Evolutionary conservation across 2,797 vertebrate species (phyloP).

Genomic region (Hippopotamyrus pictus): DNA sequence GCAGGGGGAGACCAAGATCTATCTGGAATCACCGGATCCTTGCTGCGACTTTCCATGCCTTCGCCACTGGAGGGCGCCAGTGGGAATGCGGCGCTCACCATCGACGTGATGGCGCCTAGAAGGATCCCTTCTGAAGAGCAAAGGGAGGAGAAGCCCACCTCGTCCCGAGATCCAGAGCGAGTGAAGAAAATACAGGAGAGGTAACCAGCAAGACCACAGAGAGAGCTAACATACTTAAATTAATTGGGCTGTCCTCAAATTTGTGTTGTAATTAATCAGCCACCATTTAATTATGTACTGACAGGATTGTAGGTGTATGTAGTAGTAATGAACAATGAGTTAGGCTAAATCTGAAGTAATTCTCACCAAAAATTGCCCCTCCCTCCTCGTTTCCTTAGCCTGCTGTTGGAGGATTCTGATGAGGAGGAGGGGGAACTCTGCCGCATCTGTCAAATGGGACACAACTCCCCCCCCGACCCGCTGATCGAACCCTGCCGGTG

Average conservation of each 20-base stretch:
- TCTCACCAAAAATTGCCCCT: not conserved
- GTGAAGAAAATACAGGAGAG: slow-evolving; percentile 95
- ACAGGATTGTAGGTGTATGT: slow-evolving; percentile 27
- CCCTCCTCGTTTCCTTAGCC: slow-evolving; percentile 48
- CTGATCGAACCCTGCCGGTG: slow-evolving; percentile 92
- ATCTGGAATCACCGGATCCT: slow-evolving; percentile 64
- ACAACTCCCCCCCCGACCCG: slow-evolving; percentile 77
- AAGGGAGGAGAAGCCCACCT: slow-evolving; percentile 60
- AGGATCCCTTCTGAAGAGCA: slow-evolving; percentile 62
- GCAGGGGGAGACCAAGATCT: slow-evolving; percentile 57
- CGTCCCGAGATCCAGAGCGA: slow-evolving; percentile 83
- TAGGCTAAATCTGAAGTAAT: not conserved
- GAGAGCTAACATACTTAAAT: slow-evolving; percentile 42
- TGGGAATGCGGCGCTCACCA: slow-evolving; percentile 70
- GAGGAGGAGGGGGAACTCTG: slow-evolving; percentile 93
- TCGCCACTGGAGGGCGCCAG: slow-evolving; percentile 62
- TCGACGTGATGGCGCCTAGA: slow-evolving; percentile 66
- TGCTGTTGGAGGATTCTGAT: slow-evolving; percentile 91
- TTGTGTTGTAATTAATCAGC: slow-evolving; percentile 37
- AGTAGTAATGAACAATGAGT: not conserved
- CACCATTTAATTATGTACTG: slow-evolving; percentile 41
- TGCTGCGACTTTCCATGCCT: slow-evolving; percentile 70
- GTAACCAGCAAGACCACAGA: slow-evolving; percentile 47
- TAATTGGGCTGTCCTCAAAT: slow-evolving; percentile 45
- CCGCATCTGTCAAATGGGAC: slow-evolving; percentile 93